Evolutionary conservation across 1,140 invertebrate genomes (phyloP).

Genomic region (Coenobita brevimanus): DNA sequence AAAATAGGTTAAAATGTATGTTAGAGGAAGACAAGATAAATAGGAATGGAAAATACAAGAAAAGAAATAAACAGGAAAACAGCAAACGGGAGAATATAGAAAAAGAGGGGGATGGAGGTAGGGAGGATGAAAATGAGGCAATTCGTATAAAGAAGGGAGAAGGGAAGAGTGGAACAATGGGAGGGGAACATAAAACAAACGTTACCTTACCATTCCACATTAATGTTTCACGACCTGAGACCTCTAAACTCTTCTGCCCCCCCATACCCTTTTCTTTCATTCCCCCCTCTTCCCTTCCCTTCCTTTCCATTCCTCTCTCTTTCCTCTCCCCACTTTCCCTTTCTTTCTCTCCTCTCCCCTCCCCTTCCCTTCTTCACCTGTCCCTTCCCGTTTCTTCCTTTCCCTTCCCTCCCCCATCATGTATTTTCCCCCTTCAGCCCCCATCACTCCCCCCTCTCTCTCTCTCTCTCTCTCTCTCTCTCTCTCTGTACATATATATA

Average conservation of each 20-base stretch:
- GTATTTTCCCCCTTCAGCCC: too few species aligned
- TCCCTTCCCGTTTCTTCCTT: background rate
- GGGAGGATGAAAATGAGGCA: background rate
- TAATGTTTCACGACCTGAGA: too few species aligned
- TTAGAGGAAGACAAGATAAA: background rate
- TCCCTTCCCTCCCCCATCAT: background rate
- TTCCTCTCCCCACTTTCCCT: background rate
- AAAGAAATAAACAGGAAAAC: background rate
- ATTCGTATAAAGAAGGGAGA: background rate
- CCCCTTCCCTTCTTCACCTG: background rate
- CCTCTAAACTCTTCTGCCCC: background rate
- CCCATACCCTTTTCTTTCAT: background rate
- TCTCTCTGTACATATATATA: too few species aligned
- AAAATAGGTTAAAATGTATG: too few species aligned
- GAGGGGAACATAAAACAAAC: background rate
- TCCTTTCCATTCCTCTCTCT: background rate
- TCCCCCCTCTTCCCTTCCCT: background rate
- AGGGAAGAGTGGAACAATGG: background rate
- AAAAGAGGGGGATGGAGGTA: background rate
- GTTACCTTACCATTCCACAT: too few species aligned
- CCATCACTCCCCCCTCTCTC: background rate
- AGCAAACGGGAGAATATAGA: background rate
- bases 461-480: slow-evolving; percentile 11
- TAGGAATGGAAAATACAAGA: background rate
- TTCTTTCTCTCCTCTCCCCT: background rate